Evolutionary conservation across 1,140 invertebrate genomes (phyloP).

Genomic region (Drosophila orosa): DNA sequence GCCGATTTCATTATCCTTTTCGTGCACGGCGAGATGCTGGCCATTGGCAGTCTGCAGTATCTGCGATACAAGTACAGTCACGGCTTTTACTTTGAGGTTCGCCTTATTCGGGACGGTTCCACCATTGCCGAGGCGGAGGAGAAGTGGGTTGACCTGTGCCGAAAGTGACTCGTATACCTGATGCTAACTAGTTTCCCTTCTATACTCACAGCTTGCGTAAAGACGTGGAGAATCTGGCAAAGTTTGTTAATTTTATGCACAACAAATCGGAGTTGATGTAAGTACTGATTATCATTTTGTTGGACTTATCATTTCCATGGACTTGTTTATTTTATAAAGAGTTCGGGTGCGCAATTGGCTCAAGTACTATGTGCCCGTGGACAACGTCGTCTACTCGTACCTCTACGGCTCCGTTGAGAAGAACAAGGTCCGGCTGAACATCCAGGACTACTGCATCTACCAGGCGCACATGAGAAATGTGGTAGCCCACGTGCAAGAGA

Average conservation of each 20-base stretch:
- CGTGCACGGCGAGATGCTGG: slow-evolving; percentile 91
- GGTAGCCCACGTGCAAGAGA: slow-evolving; percentile 52
- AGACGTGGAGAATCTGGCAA: slow-evolving; percentile 70
- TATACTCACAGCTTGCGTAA: slow-evolving; percentile 55
- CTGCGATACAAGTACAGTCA: slow-evolving; percentile 70
- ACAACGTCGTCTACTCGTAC: slow-evolving; percentile 70
- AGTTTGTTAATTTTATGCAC: slow-evolving; percentile 71
- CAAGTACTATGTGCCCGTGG: slow-evolving; percentile 75
- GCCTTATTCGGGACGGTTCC: slow-evolving; percentile 61
- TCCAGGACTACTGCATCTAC: slow-evolving; percentile 69
- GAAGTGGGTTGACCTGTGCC: slow-evolving; percentile 50
- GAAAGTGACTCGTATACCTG: neutral
- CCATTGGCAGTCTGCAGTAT: slow-evolving; percentile 86
- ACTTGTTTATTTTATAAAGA: slow-evolving; percentile 24
- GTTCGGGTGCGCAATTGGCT: slow-evolving; percentile 60
- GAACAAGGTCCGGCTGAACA: slow-evolving; percentile 70
- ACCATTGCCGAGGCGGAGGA: slow-evolving; percentile 57
- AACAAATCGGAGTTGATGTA: slow-evolving; percentile 72
- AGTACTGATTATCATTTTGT: slow-evolving; percentile 12
- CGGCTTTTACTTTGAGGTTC: slow-evolving; percentile 74
- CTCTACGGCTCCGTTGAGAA: slow-evolving; percentile 75
- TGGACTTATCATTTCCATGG: neutral
- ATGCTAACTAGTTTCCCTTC: neutral
- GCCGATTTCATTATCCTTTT: slow-evolving; percentile 96
- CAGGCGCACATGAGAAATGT: slow-evolving; percentile 63